phyloP scores from a whole-genome alignment of 2,797 vertebrate genomes.

The Hippocampus kuda region DNA sequence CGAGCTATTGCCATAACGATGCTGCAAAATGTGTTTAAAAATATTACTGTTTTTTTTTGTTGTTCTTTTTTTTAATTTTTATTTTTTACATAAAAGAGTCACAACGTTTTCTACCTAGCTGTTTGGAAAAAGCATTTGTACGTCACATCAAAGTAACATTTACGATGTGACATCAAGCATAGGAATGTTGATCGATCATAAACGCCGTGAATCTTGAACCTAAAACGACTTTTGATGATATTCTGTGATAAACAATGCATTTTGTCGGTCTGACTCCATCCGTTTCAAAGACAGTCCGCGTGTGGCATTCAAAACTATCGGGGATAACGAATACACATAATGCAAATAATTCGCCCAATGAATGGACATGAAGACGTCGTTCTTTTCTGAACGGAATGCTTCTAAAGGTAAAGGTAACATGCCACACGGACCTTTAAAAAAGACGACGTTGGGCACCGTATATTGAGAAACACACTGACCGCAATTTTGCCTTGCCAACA shows the following conservation, averaged over 20 bases:
- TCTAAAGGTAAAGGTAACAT: background rate
- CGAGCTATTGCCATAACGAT: background rate
- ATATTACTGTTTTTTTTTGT: background rate
- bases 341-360: background rate
- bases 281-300: slow-evolving; percentile 12
- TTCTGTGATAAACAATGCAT: slow-evolving; percentile 13
- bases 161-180: background rate
- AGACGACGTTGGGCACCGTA: background rate
- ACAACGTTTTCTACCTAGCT: background rate
- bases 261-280: slow-evolving; percentile 5
- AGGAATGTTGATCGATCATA: background rate
- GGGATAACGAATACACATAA: background rate
- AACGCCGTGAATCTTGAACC: background rate
- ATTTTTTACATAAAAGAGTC: background rate
- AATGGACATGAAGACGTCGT: background rate
- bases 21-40: background rate
- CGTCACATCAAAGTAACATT: background rate
- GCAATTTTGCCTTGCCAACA: background rate
- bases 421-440: background rate
- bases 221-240: background rate
- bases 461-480: background rate
- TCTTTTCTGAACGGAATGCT: background rate
- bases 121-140: background rate
- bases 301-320: slow-evolving; percentile 27
- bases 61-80: background rate